These are phyloP conservation scores for Phaenicophaeus curvirostris DNA, from an alignment of 2,797 vertebrate genomes.

Conservation along the genomic window DNA sequence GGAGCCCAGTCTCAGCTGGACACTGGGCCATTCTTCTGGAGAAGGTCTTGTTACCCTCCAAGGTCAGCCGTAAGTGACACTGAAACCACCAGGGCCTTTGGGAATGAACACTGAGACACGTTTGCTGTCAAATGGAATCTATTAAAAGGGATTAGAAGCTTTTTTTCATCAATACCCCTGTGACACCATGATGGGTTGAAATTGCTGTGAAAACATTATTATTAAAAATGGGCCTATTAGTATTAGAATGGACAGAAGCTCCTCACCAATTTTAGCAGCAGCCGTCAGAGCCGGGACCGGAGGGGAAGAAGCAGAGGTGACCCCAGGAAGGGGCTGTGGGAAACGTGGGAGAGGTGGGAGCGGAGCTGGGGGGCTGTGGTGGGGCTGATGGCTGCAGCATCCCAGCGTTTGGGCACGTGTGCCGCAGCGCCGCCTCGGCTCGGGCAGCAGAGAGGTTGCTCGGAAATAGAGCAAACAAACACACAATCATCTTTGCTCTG, in stretches of 20 bases:
- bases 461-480: neutral
- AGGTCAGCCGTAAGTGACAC: constrained; percentile 57
- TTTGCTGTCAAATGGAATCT: constrained; percentile 74
- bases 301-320: neutral
- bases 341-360: neutral
- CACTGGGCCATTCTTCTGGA: constrained; percentile 64
- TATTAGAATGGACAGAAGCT: constrained; percentile 70
- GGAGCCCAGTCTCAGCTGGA: constrained; percentile 13
- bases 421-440: neutral
- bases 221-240: constrained; percentile 75
- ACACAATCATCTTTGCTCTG: neutral
- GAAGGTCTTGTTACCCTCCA: constrained; percentile 1
- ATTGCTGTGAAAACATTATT: constrained; percentile 75
- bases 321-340: neutral
- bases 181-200: constrained; percentile 72
- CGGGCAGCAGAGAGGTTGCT: rapidly evolving
- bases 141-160: constrained; percentile 71
- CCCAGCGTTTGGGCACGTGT: too few species aligned
- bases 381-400: too few species aligned
- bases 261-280: constrained; percentile 51
- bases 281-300: neutral
- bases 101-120: constrained; percentile 53
- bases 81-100: constrained; percentile 13
- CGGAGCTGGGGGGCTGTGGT: too few species aligned
- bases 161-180: constrained; percentile 64